A percentile compares a stretch with the other conserved stretches of the same genome.
These are phyloP conservation scores for Psilanteris sp. DNA, from an alignment of 1,140 invertebrate genomes.

Conservation along the genomic window DNA sequence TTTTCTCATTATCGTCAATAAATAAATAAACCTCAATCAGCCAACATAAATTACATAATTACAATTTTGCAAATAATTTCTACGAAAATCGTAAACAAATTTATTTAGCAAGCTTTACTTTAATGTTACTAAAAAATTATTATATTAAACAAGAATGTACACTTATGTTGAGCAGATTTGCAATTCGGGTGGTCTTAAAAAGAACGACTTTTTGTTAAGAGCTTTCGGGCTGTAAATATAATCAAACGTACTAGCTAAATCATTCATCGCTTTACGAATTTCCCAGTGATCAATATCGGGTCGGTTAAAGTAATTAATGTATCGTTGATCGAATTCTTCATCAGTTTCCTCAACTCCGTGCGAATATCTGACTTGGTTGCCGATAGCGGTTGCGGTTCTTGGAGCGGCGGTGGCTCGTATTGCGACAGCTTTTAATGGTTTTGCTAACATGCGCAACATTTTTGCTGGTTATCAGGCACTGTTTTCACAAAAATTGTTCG, in stretches of 20 bases:
- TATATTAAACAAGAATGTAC: too few relatives aligned
- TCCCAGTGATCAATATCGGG: conserved; percentile 98
- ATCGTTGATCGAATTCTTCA: conserved; percentile 88
- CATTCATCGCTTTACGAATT: conserved; percentile 92
- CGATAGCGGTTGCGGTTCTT: not conserved
- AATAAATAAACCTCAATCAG: too few relatives aligned
- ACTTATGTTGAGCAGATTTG: too few relatives aligned
- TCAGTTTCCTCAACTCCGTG: conserved; percentile 78
- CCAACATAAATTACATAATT: too few relatives aligned
- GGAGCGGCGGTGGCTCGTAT: not conserved
- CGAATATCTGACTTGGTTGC: conserved; percentile 23
- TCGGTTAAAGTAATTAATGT: conserved; percentile 92
- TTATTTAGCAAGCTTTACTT: too few relatives aligned
- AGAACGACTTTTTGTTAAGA: too few relatives aligned
- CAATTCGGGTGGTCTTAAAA: too few relatives aligned
- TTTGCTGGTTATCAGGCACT: not conserved
- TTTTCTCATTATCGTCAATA: too few relatives aligned
- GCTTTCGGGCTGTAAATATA: too few relatives aligned
- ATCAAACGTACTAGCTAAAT: conserved; percentile 79
- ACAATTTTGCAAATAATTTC: too few relatives aligned
- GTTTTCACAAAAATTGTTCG: not conserved
- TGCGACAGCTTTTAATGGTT: conserved; percentile 12
- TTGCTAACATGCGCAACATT: conserved; percentile 23
- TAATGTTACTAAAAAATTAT: too few relatives aligned
- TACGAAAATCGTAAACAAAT: too few relatives aligned